Conservation (phyloP, 1,140 invertebrate species). For the Acyrthosiphon pisum region DNA sequence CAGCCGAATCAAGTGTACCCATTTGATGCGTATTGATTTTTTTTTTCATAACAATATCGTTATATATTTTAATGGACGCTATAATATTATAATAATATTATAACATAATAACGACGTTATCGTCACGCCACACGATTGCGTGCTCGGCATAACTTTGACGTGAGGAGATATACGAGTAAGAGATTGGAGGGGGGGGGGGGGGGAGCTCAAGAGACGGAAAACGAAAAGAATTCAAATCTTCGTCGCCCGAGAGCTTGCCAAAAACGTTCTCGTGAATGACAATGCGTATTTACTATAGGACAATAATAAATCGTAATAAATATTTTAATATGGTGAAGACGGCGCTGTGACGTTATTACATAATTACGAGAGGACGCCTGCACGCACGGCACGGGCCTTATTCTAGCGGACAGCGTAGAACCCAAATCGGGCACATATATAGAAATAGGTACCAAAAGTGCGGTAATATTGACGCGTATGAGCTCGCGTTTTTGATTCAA, state of each 20-base stretch:
- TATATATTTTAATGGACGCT: neutral
- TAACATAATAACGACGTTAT: neutral
- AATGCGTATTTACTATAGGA: neutral
- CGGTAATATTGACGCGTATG: neutral
- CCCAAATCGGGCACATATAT: neutral
- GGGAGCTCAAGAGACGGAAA: neutral
- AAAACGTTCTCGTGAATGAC: neutral
- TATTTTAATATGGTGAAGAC: neutral
- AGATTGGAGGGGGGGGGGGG: too few species aligned
- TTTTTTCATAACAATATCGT: neutral
- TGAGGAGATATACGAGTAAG: neutral
- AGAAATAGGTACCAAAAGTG: neutral
- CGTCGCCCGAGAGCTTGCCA: neutral
- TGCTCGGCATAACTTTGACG: neutral
- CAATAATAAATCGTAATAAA: neutral
- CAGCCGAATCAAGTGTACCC: neutral
- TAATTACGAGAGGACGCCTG: neutral
- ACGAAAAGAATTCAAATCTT: neutral
- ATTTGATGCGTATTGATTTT: neutral
- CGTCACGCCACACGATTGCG: neutral
- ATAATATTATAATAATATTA: neutral
- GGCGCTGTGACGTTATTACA: neutral
- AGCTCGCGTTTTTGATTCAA: too few species aligned
- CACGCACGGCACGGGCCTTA: neutral
- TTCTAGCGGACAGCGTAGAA: neutral